Evolutionary conservation across 1,140 invertebrate genomes (phyloP).

Genomic region (Samia ricini): DNA sequence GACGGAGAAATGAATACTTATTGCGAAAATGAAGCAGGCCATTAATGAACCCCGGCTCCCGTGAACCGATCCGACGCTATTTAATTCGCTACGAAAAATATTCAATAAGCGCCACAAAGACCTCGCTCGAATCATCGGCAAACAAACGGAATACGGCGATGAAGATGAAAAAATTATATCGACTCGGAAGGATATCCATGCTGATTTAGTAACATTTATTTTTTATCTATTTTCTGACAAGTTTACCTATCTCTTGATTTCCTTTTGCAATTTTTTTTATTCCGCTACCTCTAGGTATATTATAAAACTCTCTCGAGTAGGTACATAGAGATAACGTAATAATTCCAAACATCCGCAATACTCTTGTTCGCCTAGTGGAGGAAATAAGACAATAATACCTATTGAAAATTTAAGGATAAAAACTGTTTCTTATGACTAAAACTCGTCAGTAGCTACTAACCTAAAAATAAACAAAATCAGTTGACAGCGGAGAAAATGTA

Average conservation of each 20-base stretch:
- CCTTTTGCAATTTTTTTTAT: no score
- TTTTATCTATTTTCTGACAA: neutral
- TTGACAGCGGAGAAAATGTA: no score
- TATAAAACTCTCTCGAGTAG: no score
- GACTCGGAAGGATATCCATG: slow-evolving; percentile 18
- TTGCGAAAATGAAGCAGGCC: slow-evolving; percentile 67
- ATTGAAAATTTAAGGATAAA: no score
- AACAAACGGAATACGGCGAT: slow-evolving; percentile 33
- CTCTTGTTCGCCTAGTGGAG: no score
- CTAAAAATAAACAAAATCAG: no score
- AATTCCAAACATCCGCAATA: no score
- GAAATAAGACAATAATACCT: no score
- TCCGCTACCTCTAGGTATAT: no score
- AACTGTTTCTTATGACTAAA: no score
- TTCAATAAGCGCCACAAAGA: slow-evolving; percentile 66
- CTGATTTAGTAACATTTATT: neutral
- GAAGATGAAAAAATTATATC: slow-evolving; percentile 36
- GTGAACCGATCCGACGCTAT: slow-evolving; percentile 48
- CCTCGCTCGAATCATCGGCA: slow-evolving; percentile 39
- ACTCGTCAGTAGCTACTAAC: no score
- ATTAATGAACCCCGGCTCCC: slow-evolving; percentile 63
- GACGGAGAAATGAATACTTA: slow-evolving; percentile 69
- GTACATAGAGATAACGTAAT: no score
- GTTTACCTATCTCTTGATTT: neutral
- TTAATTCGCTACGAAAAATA: slow-evolving; percentile 68